phyloP scores from a whole-genome alignment of 2,113 vertebrate genomes.

The Loxodonta africana region DNA sequence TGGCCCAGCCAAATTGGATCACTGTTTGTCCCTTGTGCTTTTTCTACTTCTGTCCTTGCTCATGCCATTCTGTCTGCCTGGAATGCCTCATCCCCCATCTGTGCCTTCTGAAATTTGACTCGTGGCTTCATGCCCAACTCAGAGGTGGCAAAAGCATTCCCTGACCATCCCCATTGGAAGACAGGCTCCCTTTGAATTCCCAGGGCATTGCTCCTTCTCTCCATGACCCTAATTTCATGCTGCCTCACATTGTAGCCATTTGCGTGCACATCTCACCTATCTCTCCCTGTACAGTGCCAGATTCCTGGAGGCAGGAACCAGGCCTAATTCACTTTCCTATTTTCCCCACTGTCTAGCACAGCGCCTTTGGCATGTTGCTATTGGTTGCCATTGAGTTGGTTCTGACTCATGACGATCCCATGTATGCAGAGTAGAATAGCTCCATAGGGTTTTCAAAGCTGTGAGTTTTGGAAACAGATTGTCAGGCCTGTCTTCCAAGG shows the following conservation, averaged over 20 bases:
- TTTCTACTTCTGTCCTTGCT: conserved; percentile 59
- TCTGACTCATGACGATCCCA: background rate
- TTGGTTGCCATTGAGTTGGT: background rate
- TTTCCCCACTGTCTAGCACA: background rate
- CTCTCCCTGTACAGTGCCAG: background rate
- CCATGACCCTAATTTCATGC: background rate
- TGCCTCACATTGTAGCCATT: background rate
- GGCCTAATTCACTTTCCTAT: background rate
- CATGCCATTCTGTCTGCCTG: conserved; percentile 36
- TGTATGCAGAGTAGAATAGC: background rate
- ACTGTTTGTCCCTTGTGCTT: conserved; percentile 13
- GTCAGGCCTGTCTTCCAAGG: background rate
- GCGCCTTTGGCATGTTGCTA: background rate
- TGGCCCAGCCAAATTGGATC: conserved; percentile 24
- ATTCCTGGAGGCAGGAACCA: background rate
- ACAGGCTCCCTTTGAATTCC: background rate
- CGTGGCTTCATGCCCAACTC: conserved; percentile 34
- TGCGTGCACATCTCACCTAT: background rate
- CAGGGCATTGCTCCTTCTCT: conserved; percentile 1
- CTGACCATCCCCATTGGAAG: background rate
- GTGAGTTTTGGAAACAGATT: background rate
- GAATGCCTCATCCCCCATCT: conserved; percentile 11
- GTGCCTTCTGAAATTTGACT: conserved; percentile 63
- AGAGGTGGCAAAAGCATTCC: background rate
- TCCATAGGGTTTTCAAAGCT: background rate